phyloP scores from a whole-genome alignment of 2,797 vertebrate genomes.

The Anguilla pacifica region DNA sequence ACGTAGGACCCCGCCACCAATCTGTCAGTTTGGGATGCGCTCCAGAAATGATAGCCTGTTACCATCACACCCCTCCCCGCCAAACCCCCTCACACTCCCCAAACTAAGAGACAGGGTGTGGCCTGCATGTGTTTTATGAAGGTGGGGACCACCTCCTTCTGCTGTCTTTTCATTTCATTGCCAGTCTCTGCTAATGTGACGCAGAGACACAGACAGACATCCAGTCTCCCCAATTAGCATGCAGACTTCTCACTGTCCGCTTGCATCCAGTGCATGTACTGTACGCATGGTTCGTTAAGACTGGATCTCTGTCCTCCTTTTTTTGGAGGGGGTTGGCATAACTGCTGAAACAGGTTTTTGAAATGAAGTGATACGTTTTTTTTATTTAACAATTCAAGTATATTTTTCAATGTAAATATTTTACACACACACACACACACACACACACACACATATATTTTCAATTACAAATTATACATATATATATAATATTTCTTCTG shows the following conservation, averaged over 20 bases:
- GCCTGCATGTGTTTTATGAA: slow-evolving; percentile 60
- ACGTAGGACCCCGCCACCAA: slow-evolving; percentile 54
- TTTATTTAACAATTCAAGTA: too few relatives aligned
- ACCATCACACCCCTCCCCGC: not conserved
- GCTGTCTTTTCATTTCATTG: slow-evolving; percentile 49
- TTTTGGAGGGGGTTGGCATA: too few relatives aligned
- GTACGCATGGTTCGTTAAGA: too few relatives aligned
- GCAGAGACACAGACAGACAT: slow-evolving; percentile 14
- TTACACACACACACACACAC: too few relatives aligned
- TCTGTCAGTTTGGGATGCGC: slow-evolving; percentile 59
- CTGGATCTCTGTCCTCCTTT: too few relatives aligned
- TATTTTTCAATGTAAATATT: too few relatives aligned
- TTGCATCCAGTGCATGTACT: slow-evolving; percentile 49
- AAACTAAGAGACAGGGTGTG: not conserved
- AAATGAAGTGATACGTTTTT: too few relatives aligned
- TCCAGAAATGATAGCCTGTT: slow-evolving; percentile 56
- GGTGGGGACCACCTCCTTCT: slow-evolving; percentile 46
- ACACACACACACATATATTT: too few relatives aligned
- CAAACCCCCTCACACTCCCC: not conserved
- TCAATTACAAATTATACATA: too few relatives aligned
- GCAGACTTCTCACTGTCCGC: slow-evolving; percentile 58
- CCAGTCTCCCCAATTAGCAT: slow-evolving; percentile 50
- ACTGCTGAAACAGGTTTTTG: too few relatives aligned
- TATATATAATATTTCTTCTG: too few relatives aligned
- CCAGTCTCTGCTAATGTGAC: slow-evolving; percentile 42